Conservation (phyloP, 92 coral and sea anemone genomes). For the Zoanthus solanderi region DNA sequence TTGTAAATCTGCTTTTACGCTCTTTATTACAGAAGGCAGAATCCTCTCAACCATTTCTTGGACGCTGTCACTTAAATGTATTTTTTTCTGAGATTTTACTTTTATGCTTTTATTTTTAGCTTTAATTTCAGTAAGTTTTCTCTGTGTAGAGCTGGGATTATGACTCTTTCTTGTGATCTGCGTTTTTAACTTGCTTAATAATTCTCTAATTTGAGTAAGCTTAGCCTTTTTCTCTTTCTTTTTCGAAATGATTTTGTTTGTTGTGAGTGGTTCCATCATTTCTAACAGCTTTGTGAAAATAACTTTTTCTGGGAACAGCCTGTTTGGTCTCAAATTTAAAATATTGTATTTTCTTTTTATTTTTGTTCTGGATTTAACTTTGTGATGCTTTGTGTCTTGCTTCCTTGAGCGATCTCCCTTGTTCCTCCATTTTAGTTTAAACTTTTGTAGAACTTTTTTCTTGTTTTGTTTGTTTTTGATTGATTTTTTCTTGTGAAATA, state of each 20-base stretch:
- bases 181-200: background rate
- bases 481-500: constrained; percentile 16
- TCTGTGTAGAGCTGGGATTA: background rate
- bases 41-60: constrained; percentile 67
- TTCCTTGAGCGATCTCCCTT: constrained; percentile 37
- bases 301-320: constrained; percentile 31
- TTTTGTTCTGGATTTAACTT: constrained; percentile 15
- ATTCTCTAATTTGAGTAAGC: background rate
- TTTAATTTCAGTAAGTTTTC: constrained; percentile 20
- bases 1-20: constrained; percentile 58
- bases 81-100: background rate
- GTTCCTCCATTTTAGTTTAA: constrained; percentile 7
- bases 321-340: background rate
- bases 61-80: constrained; percentile 35
- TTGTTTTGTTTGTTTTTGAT: constrained; percentile 26
- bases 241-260: constrained; percentile 34
- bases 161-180: background rate
- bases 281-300: constrained; percentile 77
- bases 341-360: constrained; percentile 20
- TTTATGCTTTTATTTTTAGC: background rate
- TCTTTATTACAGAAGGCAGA: constrained; percentile 73
- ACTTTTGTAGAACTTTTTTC: background rate
- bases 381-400: constrained; percentile 22
- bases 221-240: constrained; percentile 27
- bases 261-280: constrained; percentile 64